Base-by-base conservation (phyloP, 2,888 invertebrate species). In the Synergus gifuensis region DNA sequence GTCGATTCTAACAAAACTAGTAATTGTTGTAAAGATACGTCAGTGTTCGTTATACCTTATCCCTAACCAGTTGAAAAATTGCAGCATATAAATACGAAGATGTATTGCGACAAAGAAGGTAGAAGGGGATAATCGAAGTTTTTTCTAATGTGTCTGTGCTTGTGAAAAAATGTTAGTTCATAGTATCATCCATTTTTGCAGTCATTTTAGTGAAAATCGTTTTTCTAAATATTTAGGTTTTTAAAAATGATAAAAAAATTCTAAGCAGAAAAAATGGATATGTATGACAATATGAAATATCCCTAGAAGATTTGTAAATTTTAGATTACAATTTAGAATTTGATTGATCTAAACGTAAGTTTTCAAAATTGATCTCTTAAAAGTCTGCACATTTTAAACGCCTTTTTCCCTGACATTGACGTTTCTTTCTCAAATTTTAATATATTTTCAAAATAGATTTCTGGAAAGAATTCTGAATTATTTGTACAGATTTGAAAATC, bases 91-190 rank as follows among this genome's bases (percentile, higher is more conserved):
- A 28, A 69, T 28, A 16, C 16, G 22, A 46, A 46, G 22, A 49
- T 69, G 46, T 14, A 28, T 22, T 28, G 14, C 14, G 12, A 46
- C 9, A 28, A 28, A 67, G 7, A 67, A 46, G 44, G 22, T 11
- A 44, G 18, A 46, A 44, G 46, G 67, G 67, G 67, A 44, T 67
- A 67, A 67, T 67, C 44, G 44, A 22, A 12, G 42, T 67, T 46
- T 67, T 67, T 67, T 67, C 67, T 44, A 9, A 22, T 14, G 14
- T 28, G 1, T 63, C 9, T 22, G 44, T 18, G 5, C 18, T 44
- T 22, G 58, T 18, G 22, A 44, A 67, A 67, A 11, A 46, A 46
- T 44, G 67, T 12, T 46, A 67, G 44, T 28, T 28, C 36, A 36
- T 7, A 28, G 28, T 28, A 28, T 28, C 28, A 3, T 3, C 28